Base-by-base conservation (phyloP, 2,797 vertebrate species). In the Crocodylus rhombifer region DNA sequence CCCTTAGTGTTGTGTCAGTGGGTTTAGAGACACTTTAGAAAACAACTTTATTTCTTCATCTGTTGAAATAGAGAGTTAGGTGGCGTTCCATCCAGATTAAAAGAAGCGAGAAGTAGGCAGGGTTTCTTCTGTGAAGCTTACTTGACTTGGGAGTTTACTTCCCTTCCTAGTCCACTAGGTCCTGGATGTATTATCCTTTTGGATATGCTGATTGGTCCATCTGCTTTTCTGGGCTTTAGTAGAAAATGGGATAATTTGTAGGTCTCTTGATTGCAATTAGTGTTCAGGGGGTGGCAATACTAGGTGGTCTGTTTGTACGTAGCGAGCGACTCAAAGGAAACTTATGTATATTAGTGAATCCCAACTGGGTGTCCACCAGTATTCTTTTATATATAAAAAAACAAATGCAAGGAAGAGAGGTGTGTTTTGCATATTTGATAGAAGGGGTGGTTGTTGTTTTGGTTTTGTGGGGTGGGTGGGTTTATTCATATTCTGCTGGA, bases 211-310 rank as follows among this genome's bases (percentile, higher is more conserved):
- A 87, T 91, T 94, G 61, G 91, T n/a, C 58, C 84, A 5, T 56
- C 75, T 89, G 14, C 88, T 93, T 88, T 58, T 42, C 77, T 3
- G 4, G 5, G 25, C 62, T 94, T 94, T 94, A 79, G 83, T 79
- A 91, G 88, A 87, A 85, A 79, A 12, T 20, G 84, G 13, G 1
- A 77, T 88, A 94, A 94, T 26, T 63, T 77, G 26, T 9, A 88
- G 55, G 12, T 92, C 82, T 8, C 1, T 0, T 92, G 88, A 94
- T 88, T 85, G 79, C 93, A 86, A 93, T 86, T 95, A 23, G 62
- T 93, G 80, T 95, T 87, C 58, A 83, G 7, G 82, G 56, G 36
- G 74, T 51, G 92, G 78, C 62, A 95, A 76, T 84, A 93, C 65
- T 36, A 21, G 51, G 80, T 87, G 88, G 77, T 74, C 89, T 18